phyloP scores from a whole-genome alignment of 2,113 vertebrate genomes.

The Elachura formosa region DNA sequence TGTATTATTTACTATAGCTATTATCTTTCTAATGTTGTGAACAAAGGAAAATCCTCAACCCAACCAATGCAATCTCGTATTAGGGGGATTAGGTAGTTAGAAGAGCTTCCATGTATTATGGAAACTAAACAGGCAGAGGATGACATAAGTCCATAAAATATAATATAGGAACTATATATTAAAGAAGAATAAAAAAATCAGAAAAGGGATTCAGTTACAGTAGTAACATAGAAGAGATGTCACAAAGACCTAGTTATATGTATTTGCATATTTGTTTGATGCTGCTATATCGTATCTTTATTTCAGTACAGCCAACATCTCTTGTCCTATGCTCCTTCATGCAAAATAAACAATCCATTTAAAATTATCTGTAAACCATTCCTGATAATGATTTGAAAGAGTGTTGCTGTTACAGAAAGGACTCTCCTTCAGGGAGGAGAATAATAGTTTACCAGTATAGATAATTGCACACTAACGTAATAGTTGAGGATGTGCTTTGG shows the following conservation, averaged over 20 bases:
- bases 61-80: not conserved
- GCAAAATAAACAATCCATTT: not conserved
- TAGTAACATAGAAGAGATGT: not conserved
- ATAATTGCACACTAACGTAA: not conserved
- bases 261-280: not conserved
- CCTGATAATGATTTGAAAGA: not conserved
- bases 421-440: not conserved
- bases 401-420: not conserved
- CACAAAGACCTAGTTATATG: not conserved
- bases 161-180: not conserved
- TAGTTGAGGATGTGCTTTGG: not conserved
- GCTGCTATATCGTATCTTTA: not conserved
- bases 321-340: not conserved
- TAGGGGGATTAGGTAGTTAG: not conserved
- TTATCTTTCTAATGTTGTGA: not conserved
- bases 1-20: not conserved
- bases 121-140: not conserved
- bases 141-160: not conserved
- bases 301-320: not conserved
- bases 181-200: not conserved
- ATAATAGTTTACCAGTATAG: not conserved
- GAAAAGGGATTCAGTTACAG: not conserved
- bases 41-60: not conserved
- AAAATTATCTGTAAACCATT: not conserved
- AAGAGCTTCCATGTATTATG: not conserved